phyloP scores from a whole-genome alignment of 2,113 vertebrate genomes.

The Murina feae region DNA sequence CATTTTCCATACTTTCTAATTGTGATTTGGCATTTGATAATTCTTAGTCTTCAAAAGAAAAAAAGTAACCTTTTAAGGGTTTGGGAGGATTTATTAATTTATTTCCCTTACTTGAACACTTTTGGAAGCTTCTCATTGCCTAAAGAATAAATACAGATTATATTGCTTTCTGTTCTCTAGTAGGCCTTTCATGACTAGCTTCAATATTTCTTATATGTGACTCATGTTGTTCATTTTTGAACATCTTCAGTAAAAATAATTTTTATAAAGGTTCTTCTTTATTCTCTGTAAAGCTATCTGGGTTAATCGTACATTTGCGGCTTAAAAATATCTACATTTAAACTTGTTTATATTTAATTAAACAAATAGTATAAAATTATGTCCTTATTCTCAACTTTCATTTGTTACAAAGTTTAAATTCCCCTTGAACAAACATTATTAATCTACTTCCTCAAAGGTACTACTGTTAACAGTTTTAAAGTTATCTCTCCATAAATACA shows the following conservation, averaged over 20 bases:
- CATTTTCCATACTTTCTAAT: neutral
- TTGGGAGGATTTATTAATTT: neutral
- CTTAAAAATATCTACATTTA: neutral
- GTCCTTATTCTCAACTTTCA: neutral
- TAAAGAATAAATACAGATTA: neutral
- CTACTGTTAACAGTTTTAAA: neutral
- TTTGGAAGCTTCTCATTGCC: neutral
- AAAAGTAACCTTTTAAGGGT: neutral
- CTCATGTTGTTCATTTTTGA: neutral
- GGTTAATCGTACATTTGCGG: neutral
- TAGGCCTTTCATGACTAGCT: neutral
- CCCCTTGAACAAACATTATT: neutral
- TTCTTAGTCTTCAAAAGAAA: neutral
- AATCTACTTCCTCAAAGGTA: neutral
- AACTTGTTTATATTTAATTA: neutral
- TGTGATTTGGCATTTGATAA: neutral
- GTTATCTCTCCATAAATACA: neutral
- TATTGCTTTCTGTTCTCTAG: neutral
- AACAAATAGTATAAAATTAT: neutral
- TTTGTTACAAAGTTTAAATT: neutral
- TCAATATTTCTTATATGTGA: neutral
- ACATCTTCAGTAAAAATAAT: neutral
- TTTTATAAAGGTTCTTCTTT: neutral
- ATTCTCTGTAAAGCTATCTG: neutral
- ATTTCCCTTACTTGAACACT: neutral